Evolutionary conservation across 2,888 invertebrate species (phyloP).

Genomic region (Ernsta delagoae): DNA sequence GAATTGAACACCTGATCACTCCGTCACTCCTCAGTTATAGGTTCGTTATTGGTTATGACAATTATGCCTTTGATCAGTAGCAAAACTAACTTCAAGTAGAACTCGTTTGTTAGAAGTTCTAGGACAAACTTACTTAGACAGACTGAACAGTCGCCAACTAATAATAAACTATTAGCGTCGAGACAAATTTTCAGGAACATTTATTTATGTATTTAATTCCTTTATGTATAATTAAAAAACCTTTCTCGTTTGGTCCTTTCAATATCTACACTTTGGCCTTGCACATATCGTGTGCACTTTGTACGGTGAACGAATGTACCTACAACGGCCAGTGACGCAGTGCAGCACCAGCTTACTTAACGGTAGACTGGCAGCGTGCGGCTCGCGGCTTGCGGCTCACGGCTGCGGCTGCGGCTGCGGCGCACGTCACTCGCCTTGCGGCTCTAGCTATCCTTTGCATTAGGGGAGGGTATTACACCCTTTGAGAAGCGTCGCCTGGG

Average conservation of each 20-base stretch:
- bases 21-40: too few relatives aligned
- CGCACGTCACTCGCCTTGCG: conserved; percentile 16
- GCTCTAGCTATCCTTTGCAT: conserved; percentile 28
- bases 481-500: conserved; percentile 29
- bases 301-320: conserved; percentile 25
- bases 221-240: conserved; percentile 22
- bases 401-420: conserved; percentile 17
- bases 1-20: too few relatives aligned
- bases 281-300: conserved; percentile 33
- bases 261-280: conserved; percentile 28
- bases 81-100: background rate
- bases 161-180: background rate
- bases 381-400: background rate
- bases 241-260: conserved; percentile 27
- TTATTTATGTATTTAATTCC: conserved; percentile 11
- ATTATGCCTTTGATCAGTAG: too few relatives aligned
- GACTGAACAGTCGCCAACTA: background rate
- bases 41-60: too few relatives aligned
- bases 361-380: conserved; percentile 34
- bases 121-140: background rate
- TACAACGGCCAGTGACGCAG: conserved; percentile 24
- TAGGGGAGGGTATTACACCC: conserved; percentile 28
- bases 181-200: conserved; percentile 16
- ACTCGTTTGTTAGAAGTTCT: background rate
- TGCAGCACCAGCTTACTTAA: conserved; percentile 36